phyloP scores from a whole-genome alignment of 2,797 vertebrate species.

The Sardinella longiceps region DNA sequence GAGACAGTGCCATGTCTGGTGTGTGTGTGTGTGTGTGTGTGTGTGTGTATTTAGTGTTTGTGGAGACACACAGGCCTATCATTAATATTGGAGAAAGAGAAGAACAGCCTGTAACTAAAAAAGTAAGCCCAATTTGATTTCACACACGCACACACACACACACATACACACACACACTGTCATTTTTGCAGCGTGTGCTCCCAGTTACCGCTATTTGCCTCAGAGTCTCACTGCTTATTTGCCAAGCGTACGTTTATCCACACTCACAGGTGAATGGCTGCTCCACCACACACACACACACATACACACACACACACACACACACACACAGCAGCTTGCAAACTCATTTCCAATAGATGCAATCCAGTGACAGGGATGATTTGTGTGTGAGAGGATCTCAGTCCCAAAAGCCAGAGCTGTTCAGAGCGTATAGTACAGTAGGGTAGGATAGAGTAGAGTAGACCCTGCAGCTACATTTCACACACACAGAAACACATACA shows the following conservation, averaged over 20 bases:
- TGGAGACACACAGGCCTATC: no score
- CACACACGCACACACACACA: not conserved
- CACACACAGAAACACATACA: no score
- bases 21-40: not conserved
- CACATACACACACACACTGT: not conserved
- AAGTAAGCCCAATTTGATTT: no score
- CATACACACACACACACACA: not conserved
- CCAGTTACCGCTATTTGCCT: not conserved
- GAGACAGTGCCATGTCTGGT: no score
- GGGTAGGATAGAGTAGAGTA: not conserved
- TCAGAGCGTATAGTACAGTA: not conserved
- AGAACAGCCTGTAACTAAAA: not conserved
- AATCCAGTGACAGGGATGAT: not conserved
- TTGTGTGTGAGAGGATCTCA: not conserved
- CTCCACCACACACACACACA: not conserved
- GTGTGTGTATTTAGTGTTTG: not conserved
- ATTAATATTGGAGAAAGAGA: no score
- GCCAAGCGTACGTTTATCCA: not conserved
- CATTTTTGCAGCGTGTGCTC: not conserved
- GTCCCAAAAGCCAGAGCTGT: not conserved
- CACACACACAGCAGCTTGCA: not conserved
- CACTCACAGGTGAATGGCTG: not conserved
- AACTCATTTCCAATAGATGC: not conserved
- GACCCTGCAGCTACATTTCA: no score
- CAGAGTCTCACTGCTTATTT: not conserved